These are phyloP conservation scores for Meandrina meandrites DNA, from an alignment of 92 coral and sea anemone genomes.

Conservation along the genomic window DNA sequence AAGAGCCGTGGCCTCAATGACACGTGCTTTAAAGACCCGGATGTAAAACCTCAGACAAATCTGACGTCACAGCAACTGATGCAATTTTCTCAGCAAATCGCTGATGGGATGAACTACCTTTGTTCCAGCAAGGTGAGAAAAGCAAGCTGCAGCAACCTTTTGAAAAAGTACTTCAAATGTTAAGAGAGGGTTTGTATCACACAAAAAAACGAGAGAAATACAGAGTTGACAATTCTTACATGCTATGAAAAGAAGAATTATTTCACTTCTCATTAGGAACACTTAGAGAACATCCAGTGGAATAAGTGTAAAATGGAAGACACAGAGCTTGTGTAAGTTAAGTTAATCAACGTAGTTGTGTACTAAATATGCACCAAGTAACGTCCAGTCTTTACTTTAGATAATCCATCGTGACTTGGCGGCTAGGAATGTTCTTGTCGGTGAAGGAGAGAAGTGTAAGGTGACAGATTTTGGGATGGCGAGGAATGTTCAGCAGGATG, in stretches of 20 bases:
- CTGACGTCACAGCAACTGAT: constrained; percentile 37
- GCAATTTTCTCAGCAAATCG: constrained; percentile 39
- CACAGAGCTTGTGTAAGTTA: no score
- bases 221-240: no score
- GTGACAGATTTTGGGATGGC: neutral
- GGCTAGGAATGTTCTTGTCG: constrained; percentile 62
- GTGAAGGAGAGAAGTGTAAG: constrained; percentile 60
- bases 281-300: no score
- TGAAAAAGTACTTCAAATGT: neutral
- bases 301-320: no score
- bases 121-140: constrained; percentile 34
- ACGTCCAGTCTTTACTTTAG: neutral
- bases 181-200: neutral
- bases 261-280: no score
- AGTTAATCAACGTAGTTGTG: neutral
- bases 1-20: constrained; percentile 47
- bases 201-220: no score
- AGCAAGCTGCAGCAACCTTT: neutral
- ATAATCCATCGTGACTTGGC: constrained; percentile 65
- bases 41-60: constrained; percentile 33
- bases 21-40: constrained; percentile 41
- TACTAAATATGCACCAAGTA: neutral
- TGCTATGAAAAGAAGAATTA: no score
- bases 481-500: neutral
- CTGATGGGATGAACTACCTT: constrained; percentile 45